Evolutionary conservation across 2,888 invertebrate genomes (phyloP), one percentile per base, ranked within the genome.

Genomic region (Erynnis tages): DNA sequence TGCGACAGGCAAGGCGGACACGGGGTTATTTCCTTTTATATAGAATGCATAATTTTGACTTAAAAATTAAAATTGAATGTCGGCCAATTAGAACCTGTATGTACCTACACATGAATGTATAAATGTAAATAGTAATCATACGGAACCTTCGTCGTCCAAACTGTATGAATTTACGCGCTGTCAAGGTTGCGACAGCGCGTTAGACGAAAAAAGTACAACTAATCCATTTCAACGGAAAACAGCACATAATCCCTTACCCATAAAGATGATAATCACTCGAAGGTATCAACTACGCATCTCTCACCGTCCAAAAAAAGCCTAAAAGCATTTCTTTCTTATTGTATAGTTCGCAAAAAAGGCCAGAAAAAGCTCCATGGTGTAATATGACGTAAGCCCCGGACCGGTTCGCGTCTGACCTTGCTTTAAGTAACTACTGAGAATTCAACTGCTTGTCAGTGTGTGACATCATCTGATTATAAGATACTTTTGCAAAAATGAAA

Each of bases 341-440:
- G 59, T 59, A 60, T 57, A 62, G 69, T 58, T 55, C 40, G 48
- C 27, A 40, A 63, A 61, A 66, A 66, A 65, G 62, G 65, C 41
- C 21, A 19, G 59, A 59, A 60, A 57, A 32, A 41, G 56, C 34
- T 17, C 46, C 50, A 38, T 65, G 55, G 61, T 65, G 67, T 69
- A 67, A 67, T 66, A 72, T 78, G 78, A 78, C 75, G 76, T 75
- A 77, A 78, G 67, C 65, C 23, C 11, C 50, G 56, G 57, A 63
- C 62, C 54, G 59, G 62, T 60, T 57, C 7, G 32, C 10, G 53
- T 49, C 21, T 58, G 62, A 64, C 61, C 61, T 65, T 62, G 54
- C 53, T 47, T 56, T 46, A 54, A 32, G 27, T 46, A 49, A 41
- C 50, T 35, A 50, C 34, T 43, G 11, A 10, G 43, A 34, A 35